A percentile compares a stretch with the other conserved stretches of the same genome.
phyloP scores from a whole-genome alignment of 2,888 invertebrate genomes.

The Scaptomyza polygonia region DNA sequence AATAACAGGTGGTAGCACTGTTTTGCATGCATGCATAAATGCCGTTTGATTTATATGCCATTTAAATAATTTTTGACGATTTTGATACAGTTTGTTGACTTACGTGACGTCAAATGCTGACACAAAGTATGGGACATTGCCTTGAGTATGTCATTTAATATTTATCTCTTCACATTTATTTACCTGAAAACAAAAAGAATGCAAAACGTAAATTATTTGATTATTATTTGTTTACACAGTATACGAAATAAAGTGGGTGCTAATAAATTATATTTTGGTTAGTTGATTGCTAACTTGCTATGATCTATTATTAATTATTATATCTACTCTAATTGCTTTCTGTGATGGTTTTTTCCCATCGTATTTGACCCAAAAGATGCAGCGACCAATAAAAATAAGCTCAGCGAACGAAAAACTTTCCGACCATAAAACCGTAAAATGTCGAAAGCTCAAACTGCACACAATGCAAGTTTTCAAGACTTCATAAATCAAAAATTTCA shows the following conservation, averaged over 20 bases:
- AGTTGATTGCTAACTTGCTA: constrained; percentile 1
- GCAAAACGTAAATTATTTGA: constrained; percentile 16
- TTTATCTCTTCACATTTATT: constrained; percentile 22
- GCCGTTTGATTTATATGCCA: constrained; percentile 9
- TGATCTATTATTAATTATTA: constrained; percentile 20
- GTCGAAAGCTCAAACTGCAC: constrained; percentile 30
- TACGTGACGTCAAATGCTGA: constrained; percentile 36
- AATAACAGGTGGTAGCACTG: constrained; percentile 74
- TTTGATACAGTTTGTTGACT: constrained; percentile 26
- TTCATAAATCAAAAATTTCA: constrained; percentile 59
- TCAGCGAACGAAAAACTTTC: constrained; percentile 15
- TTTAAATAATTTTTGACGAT: constrained; percentile 7
- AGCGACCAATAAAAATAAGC: constrained; percentile 6
- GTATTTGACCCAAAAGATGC: constrained; percentile 28
- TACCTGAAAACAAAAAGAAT: constrained; percentile 38
- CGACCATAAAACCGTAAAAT: constrained; percentile 6
- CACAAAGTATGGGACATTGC: constrained; percentile 19
- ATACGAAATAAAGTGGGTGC: constrained; percentile 7
- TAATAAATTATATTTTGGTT: constrained; percentile 22
- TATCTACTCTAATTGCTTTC: constrained; percentile 26
- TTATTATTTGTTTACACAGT: constrained; percentile 10
- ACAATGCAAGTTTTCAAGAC: constrained; percentile 40
- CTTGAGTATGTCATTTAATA: not conserved
- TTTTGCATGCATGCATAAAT: constrained; percentile 29
- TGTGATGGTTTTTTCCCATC: constrained; percentile 4